Percentiles rank a stretch among this genome's conserved stretches.
Conservation (phyloP, 1,140 invertebrate genomes). For the Monomorium pharaonis region DNA sequence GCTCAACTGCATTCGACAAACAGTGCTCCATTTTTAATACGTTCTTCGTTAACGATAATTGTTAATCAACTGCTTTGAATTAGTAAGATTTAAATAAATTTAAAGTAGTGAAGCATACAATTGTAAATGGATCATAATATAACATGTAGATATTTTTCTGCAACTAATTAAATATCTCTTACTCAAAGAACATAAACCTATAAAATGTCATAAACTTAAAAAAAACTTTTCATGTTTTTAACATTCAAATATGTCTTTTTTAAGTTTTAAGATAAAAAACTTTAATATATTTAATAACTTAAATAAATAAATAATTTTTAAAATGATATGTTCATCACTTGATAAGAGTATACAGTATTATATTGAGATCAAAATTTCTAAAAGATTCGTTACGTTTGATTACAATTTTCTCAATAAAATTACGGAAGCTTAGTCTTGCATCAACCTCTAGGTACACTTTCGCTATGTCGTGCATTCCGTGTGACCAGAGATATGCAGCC, state of each 20-base stretch:
- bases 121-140: neutral
- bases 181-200: neutral
- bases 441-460: neutral
- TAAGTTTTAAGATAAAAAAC: neutral
- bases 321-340: neutral
- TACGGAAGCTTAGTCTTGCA: neutral
- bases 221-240: neutral
- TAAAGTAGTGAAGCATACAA: neutral
- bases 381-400: neutral
- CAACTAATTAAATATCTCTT: neutral
- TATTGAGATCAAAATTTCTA: neutral
- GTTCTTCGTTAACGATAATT: neutral
- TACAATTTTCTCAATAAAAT: constrained; percentile 3
- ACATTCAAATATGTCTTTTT: neutral
- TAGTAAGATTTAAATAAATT: neutral
- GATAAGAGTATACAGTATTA: neutral
- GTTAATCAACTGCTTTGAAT: neutral
- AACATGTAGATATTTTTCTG: neutral
- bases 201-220: neutral
- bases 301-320: neutral
- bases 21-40: neutral
- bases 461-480: neutral
- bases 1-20: neutral
- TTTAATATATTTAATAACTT: too few species aligned
- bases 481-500: constrained; percentile 34